phyloP scores from a whole-genome alignment of 2,113 vertebrate genomes.

The Daubentonia madagascariensis region DNA sequence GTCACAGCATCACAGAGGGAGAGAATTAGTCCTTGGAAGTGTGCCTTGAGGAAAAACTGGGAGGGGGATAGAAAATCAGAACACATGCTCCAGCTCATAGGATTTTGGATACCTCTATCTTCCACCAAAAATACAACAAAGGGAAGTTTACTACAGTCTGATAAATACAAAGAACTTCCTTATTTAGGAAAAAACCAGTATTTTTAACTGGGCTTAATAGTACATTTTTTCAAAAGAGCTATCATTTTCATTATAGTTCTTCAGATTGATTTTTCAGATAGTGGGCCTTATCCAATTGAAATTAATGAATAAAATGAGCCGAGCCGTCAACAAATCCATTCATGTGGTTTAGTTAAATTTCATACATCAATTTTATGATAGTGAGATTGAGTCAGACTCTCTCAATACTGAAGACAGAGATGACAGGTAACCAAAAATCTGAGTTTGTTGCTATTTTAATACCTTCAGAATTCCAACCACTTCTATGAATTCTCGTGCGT shows the following conservation, averaged over 20 bases:
- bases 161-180: slow-evolving; percentile 4
- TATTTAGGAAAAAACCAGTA: slow-evolving; percentile 1
- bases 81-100: slow-evolving; percentile 59
- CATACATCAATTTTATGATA: slow-evolving; percentile 60
- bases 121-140: slow-evolving; percentile 64
- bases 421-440: slow-evolving; percentile 1
- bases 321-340: slow-evolving; percentile 40
- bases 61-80: slow-evolving; percentile 61
- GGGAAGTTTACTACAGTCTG: not conserved
- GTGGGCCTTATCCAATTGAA: slow-evolving; percentile 73
- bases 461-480: slow-evolving; percentile 30
- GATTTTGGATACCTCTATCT: slow-evolving; percentile 64
- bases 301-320: slow-evolving; percentile 74
- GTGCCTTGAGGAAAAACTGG: slow-evolving; percentile 63
- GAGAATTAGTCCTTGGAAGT: slow-evolving; percentile 67
- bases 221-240: not conserved
- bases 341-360: slow-evolving; percentile 68
- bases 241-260: slow-evolving; percentile 41
- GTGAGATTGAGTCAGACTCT: slow-evolving; percentile 65
- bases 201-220: not conserved
- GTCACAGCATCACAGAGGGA: slow-evolving; percentile 21
- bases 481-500: not conserved
- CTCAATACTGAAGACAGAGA: slow-evolving; percentile 70
- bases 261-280: slow-evolving; percentile 62
- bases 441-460: not conserved